Evolutionary conservation across 1,140 invertebrate species (phyloP), one percentile per base, ranked within the genome.

Genomic region (Tenebrio molitor): DNA sequence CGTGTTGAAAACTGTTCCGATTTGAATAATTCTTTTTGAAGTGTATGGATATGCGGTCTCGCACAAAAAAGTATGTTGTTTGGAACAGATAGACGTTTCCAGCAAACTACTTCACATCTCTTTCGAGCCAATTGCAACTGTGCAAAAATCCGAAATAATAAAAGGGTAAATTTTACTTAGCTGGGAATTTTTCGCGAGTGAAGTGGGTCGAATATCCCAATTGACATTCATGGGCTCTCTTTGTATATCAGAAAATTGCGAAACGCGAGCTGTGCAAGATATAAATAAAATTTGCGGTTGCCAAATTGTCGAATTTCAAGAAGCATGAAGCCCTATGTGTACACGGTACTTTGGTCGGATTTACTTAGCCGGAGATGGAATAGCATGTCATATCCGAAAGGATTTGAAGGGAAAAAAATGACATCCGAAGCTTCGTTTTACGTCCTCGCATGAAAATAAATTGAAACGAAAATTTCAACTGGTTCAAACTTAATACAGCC

Each of bases 391-490:
- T 39, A 39, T 39, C 36, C 36, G 3, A 12, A 2, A 5, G 36
- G 36, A 39, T 39, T 39, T 39, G 0, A 39, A 2, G 36, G 25
- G 25, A 29, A 39, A 39, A 39, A 39, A 39, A 39, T 39, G 36
- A 12, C 36, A 39, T 39, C 36, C 36, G 3, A 39, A n/a, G 12
- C 12, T 39, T 39, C 7, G n/a, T 39, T 39, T 39, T 39, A 39
- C n/a, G 36, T 12, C 36, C 36, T 39, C 36, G 12, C 36, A 39
- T 39, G 36, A 39, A 12, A 39, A 39, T 39, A 39, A 39, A 39
- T 39, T 39, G 36, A 12, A 39, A 39, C 36, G 36, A 39, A 39
- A 39, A 39, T 39, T 39, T 39, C 12, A 39, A 39, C 7, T 12
- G 36, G 36, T 39, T 39, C 12, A 3, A 39, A n/a, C 6, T 12